A percentile compares a stretch with the other conserved stretches of the same genome.
phyloP scores from a whole-genome alignment of 2,888 invertebrate genomes.

The Andricus curvator region DNA sequence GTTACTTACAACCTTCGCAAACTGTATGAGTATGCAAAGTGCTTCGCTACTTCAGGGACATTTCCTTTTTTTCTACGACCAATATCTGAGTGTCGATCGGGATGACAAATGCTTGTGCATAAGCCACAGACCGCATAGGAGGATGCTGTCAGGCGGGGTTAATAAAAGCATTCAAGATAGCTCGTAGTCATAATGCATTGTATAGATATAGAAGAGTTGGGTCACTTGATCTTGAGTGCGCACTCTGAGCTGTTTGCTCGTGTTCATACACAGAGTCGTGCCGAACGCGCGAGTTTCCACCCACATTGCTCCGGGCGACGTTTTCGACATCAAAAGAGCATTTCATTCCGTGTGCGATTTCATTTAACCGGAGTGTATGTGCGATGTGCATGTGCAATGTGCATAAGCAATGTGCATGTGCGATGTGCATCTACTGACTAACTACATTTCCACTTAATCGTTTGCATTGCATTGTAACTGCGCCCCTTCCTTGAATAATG shows the following conservation, averaged over 20 bases:
- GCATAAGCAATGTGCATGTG: background rate
- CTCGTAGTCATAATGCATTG: conserved; percentile 44
- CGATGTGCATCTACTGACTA: conserved; percentile 21
- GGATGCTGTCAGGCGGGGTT: conserved; percentile 49
- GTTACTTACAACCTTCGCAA: background rate
- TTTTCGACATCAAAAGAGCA: conserved; percentile 63
- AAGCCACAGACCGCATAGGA: conserved; percentile 18
- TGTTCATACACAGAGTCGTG: conserved; percentile 49
- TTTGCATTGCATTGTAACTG: conserved; percentile 24
- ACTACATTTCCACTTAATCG: conserved; percentile 40
- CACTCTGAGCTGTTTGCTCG: conserved; percentile 60
- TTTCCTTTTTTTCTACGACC: conserved; percentile 11
- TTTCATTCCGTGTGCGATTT: conserved; percentile 65
- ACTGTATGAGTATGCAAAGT: conserved; percentile 5
- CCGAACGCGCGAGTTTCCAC: conserved; percentile 60
- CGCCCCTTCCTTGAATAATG: conserved; percentile 10
- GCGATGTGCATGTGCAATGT: background rate
- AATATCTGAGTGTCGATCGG: conserved; percentile 22
- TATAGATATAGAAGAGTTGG: conserved; percentile 31
- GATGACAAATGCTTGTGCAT: conserved; percentile 23
- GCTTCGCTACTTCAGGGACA: conserved; percentile 22
- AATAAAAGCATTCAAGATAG: conserved; percentile 57
- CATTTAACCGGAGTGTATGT: conserved; percentile 53
- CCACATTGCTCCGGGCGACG: conserved; percentile 67
- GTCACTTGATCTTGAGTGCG: conserved; percentile 8